Evolutionary conservation across 2,888 invertebrate genomes (phyloP), one percentile per base, ranked within the genome.

Genomic region (Cepaea hortensis): DNA sequence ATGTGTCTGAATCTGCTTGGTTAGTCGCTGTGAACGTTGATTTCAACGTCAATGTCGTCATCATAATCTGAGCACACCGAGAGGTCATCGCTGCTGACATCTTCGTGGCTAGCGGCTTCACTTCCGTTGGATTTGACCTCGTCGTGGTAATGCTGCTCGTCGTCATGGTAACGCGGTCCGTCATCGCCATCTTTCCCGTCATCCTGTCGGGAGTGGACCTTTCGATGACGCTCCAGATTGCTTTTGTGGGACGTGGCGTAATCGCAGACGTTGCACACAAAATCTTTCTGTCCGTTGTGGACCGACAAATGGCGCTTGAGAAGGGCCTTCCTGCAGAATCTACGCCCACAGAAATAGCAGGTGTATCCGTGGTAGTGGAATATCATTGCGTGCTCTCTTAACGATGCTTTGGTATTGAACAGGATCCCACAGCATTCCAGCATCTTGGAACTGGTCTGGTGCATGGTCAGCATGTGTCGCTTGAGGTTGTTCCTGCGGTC

Each of bases 181-280:
- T n/a, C 70, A 76, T 62, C 81, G 35, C 35, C 68, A 55, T 85
- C 81, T n/a, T 65, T 82, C n/a, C 88, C 87, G 79, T 90, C 91
- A n/a, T 92, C 92, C 50, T 91, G 91, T 68, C 93, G 88, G 72
- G 90, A 90, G 88, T 94, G 94, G 7, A 94, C 93, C 84, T 94
- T 93, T 86, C 94, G 91, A 90, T 95, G 95, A 0, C 95, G 91
- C 87, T 95, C 94, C 70, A 95, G 91, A 89, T 95, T 95, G 87
- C 94, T 94, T 90, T 95, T 95, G 91, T 95, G 95, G 86, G 95
- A 95, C n/a, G 95, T 95, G 68, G 94, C 94, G 89, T 95, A 95
- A 85, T 93, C 93, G 88, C 95, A 95, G 2, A 93, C 90, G 75
- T 91, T 89, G 88, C 95, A 95, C 3, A 93, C 91, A 91, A 94